Evolutionary conservation across 2,888 invertebrate genomes (phyloP).

Genomic region (Eurytoma adleriae): DNA sequence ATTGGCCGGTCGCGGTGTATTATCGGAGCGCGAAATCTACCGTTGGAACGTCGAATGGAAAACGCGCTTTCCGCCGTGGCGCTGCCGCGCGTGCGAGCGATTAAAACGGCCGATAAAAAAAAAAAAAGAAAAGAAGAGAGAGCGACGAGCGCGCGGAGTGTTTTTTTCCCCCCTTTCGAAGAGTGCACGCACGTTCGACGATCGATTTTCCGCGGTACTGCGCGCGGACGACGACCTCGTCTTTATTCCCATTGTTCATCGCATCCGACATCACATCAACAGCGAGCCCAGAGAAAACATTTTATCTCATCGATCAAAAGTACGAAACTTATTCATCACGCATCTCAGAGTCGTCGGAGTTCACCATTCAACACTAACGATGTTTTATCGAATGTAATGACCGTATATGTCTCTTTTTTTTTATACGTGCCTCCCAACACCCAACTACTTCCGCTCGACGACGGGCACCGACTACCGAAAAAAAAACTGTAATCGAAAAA

Average conservation of each 20-base stretch:
- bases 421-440: constrained; percentile 28
- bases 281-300: constrained; percentile 38
- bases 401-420: constrained; percentile 44
- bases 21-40: constrained; percentile 37
- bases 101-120: background rate
- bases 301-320: constrained; percentile 3
- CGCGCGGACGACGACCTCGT: background rate
- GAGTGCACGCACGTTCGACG: background rate
- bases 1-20: constrained; percentile 52
- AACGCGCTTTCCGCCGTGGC: background rate
- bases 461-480: constrained; percentile 18
- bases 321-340: background rate
- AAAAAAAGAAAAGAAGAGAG: background rate
- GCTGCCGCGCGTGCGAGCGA: no score
- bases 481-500: constrained; percentile 23
- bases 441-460: constrained; percentile 16
- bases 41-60: constrained; percentile 9
- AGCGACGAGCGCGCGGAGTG: background rate
- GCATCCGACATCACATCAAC: constrained; percentile 28
- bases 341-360: constrained; percentile 2
- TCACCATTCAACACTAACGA: background rate
- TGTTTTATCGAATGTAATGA: constrained; percentile 31
- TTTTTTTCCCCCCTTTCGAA: background rate
- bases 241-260: background rate
- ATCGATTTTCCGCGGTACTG: background rate